Base-by-base conservation (phyloP, 2,797 vertebrate genomes). In the Mionectes olivaceus region DNA sequence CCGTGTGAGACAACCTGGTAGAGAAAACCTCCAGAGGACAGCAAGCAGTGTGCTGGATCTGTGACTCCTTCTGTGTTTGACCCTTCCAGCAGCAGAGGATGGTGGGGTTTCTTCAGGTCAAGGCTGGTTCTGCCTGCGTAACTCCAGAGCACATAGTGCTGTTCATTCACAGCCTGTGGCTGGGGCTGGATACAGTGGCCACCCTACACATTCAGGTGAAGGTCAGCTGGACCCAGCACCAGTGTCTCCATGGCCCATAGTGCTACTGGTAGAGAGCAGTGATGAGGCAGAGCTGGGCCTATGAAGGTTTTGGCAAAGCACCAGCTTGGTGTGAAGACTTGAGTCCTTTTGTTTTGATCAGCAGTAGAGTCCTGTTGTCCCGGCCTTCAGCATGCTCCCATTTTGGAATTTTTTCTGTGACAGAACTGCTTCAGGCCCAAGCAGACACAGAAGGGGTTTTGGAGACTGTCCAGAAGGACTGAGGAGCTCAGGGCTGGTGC, bases 21-120 rank as follows among this genome's bases (percentile, higher is more conserved):
- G 14, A 68, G 47, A 74, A 79, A 8, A 12, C 19, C 41, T 43
- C 35, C 27, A n/a, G 47, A 67, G 27, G 13, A 67, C 41, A 15
- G 23, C 16, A 73, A 73, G 39, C 33, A 47, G 9, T 11, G 12
- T 71, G 18, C 22, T 32, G 33, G 33, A 52, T 9, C 19, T 55
- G 11, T 2, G 2, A 30, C 32, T 60, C 27, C 53, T 64, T 37
- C 65, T 32, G 32, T 32, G 33, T 25, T 44, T 8, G 11, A 13
- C 14, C 21, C 13, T 24, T 33, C 59, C 55, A 56, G 6, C 7
- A 80, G 28, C 0, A 0, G 32, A 19, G 2, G 14, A 32, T 7
- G 1, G 17, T 7, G 3, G 21, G 28, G 24, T 75, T 85, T 85
- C 43, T 63, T 75, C 37, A 56, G 43, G 69, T 27, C 10, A 27